Evolutionary conservation across 2,797 vertebrate genomes (phyloP), one percentile per base, ranked within the genome.

Genomic region (Girardinus metallicus): DNA sequence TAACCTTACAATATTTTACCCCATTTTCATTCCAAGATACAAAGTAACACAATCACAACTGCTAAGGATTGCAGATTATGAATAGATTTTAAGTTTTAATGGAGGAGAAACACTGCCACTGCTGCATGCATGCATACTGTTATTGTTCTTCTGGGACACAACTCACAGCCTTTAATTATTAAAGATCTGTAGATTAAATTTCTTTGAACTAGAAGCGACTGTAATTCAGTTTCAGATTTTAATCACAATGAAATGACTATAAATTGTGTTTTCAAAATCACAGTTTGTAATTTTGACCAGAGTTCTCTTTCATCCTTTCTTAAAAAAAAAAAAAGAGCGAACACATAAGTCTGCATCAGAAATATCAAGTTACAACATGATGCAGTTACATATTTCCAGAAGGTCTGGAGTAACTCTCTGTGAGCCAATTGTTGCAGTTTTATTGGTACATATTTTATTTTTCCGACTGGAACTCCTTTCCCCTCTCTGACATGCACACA

Each of bases 381-480:
- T 66, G 16, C 62, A 39, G 62, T 66, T 66, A 39, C 34, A 66
- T 31, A 18, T 66, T 36, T 66, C 34, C 34, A 70, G 39, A 13
- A 70, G 66, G 66, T 43, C 23, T 43, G 23, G 23, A 15, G 39
- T 70, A 13, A 70, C 23, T 41, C 39, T 41, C 39, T 70, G 10
- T 41, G 21, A 70, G 23, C 23, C 11, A 26, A 13, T 26, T 68
- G 12, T 43, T 68, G 64, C 10, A 23, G 34, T 43, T 68, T 68
- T 70, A 43, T 43, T 43, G 66, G 39, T 70, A 70, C 36, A 41
- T 12, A 43, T 70, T 70, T 43, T 70, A 43, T 70, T 43, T 70
- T 70, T 13, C 39, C 10, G 5, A 43, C 10, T 43, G 39, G 12
- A 70, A n/a, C 2, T 26, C 3, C 36, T 68, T 68, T 26, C 64